Evolutionary conservation across 1,140 invertebrate genomes (phyloP), one percentile per base, ranked within the genome.

Genomic region (Arctopsyche grandis): DNA sequence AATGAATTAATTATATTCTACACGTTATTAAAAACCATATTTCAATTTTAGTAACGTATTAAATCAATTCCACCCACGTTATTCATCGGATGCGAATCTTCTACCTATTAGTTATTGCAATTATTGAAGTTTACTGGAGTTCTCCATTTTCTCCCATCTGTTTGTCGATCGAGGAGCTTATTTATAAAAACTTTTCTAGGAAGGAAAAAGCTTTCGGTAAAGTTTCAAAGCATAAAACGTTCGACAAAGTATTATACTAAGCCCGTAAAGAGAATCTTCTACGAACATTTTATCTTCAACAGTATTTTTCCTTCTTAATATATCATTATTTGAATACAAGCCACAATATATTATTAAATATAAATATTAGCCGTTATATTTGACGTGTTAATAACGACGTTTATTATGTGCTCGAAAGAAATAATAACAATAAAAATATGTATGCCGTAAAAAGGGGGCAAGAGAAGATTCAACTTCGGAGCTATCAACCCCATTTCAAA

Each of bases 361-460:
- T 7, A 7, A 38, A 38, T 38, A 38, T 38, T 1, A 38, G 7
- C 29, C 29, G 29, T 38, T 38, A 38, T 1, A 60, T 16, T 21
- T 60, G 56, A 60, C 56, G 56, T 60, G 56, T 60, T 21, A 60
- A 60, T 60, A 60, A 60, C 19, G n/a, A 16, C 56, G 21, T 60
- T 60, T 38, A 38, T 38, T 38, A 38, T 38, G 29, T 38, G 29
- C 7, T 4, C 29, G 29, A 38, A 7, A n/a, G n/a, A n/a, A 38
- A 38, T 38, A 38, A 38, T 38, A 38, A 38, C 7, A 38, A 38
- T 38, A 7, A 38, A 38, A 38, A 38, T 7, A 38, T 38, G 3
- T 38, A 1, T 38, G 7, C 29, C 29, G 29, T 21, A 56, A 56
- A 56, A 56, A 21, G 52, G 19, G 46, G 52, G 52, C 10, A 56